Percentiles rank a stretch among this genome's conserved stretches.
phyloP scores from a whole-genome alignment of 1,140 invertebrate species.

The Zaprionus inermis region DNA sequence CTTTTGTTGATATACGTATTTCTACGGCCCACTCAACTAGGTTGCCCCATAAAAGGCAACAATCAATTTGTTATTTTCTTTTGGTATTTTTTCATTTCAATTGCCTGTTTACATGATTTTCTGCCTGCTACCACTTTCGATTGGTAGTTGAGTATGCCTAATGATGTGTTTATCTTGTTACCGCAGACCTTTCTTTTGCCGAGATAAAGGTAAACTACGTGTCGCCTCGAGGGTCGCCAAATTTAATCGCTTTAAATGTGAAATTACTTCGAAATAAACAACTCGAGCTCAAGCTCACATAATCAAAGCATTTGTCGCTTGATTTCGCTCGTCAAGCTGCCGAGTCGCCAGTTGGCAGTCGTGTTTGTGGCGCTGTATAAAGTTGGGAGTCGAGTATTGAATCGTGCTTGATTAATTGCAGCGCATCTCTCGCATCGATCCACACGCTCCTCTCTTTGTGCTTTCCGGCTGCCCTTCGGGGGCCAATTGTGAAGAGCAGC shows the following conservation, averaged over 20 bases:
- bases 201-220: constrained; percentile 24
- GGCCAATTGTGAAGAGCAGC: neutral
- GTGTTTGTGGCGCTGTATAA: neutral
- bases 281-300: constrained; percentile 49
- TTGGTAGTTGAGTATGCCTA: neutral
- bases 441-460: constrained; percentile 23
- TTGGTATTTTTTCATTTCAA: neutral
- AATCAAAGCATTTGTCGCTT: constrained; percentile 64
- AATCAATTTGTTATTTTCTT: too few species aligned
- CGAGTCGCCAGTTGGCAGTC: neutral
- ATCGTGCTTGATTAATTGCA: constrained; percentile 74
- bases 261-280: constrained; percentile 66
- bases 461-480: neutral
- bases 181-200: constrained; percentile 2
- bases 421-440: constrained; percentile 33
- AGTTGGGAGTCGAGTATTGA: constrained; percentile 23
- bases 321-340: constrained; percentile 54
- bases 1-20: neutral
- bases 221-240: constrained; percentile 64
- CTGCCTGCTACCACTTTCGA: neutral
- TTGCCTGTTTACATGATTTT: neutral
- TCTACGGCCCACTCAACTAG: neutral
- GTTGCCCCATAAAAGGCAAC: too few species aligned
- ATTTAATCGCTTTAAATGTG: constrained; percentile 80
- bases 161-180: constrained; percentile 8